Conservation (phyloP, 1,140 invertebrate genomes). For the Helicoverpa zea region DNA sequence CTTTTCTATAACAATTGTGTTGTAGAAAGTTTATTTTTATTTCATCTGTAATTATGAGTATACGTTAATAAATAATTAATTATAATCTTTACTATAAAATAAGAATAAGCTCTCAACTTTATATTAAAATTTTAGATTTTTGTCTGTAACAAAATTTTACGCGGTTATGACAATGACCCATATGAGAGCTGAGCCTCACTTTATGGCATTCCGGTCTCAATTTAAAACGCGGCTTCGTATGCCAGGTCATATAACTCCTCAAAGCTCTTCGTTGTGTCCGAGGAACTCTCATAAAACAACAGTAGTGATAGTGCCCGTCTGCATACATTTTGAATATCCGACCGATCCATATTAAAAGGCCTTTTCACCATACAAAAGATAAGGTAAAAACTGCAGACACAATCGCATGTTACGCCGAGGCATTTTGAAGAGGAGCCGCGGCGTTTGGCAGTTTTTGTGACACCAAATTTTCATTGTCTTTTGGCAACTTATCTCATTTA, state of each 20-base stretch:
- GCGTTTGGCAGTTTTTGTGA: slow-evolving; percentile 69
- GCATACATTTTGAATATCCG: slow-evolving; percentile 6
- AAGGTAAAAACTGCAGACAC: slow-evolving; percentile 48
- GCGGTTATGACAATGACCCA: no score
- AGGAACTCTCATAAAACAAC: slow-evolving; percentile 16
- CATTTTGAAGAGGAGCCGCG: slow-evolving; percentile 69
- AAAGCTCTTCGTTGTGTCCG: slow-evolving; percentile 42
- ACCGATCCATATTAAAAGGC: slow-evolving; percentile 31
- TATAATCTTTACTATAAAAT: no score
- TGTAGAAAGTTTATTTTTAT: no score
- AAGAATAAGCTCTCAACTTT: no score
- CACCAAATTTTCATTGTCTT: slow-evolving; percentile 68
- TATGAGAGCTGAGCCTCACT: slow-evolving; percentile 58
- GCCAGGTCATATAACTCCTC: slow-evolving; percentile 49
- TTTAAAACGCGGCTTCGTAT: slow-evolving; percentile 48
- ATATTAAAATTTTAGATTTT: no score
- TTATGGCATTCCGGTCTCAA: slow-evolving; percentile 70
- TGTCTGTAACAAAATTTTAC: no score
- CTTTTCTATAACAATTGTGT: no score
- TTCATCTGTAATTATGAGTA: no score
- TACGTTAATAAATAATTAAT: no score
- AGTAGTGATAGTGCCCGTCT: not conserved
- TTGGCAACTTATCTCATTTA: slow-evolving; percentile 63
- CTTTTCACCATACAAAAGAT: slow-evolving; percentile 29
- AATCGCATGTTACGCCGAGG: slow-evolving; percentile 66